Base-by-base conservation (phyloP, 2,888 invertebrate species). In the Cistogaster globosa region DNA sequence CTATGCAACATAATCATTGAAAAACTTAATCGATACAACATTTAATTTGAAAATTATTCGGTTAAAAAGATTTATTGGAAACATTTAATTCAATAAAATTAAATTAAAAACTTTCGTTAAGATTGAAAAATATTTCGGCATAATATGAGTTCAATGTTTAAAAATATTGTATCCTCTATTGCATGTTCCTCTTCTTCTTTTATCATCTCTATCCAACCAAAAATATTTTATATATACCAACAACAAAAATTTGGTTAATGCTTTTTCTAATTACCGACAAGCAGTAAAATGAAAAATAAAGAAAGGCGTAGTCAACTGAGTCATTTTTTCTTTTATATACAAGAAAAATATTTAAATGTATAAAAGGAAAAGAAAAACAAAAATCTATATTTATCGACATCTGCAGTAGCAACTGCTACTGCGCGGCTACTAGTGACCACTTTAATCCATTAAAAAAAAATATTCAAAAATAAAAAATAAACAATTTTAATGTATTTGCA, bases 241-340 rank as follows among this genome's bases (percentile, higher is more conserved):
- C n/a, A n/a, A n/a, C n/a, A 14, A 48, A 48, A 48, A n/a, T 48
- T 14, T 48, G 7, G 45, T 48, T 14, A 48, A 48, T 16, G 45
- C 16, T 48, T n/a, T 53, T 74, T 68, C 78, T 78, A 78, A 78
- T 78, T 78, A 69, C 69, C 51, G 36, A 20, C 42, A 18, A 55
- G 26, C 20, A 71, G 45, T 32, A 32, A 32, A 32, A 32, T 32
- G 32, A 36, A 63, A 71, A 63, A 63, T 45, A 57, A 45, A 48
- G 45, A 77, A 77, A 77, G 79, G 79, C 72, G 72, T 79, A 72
- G 71, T 57, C 79, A n/a, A 58, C 26, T 58, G 55, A 65, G 79
- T 65, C 57, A 65, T 58, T 79, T 20, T 68, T 51, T 65, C 32
- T 57, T n/a, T 9, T 58, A 11, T 20, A 67, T n/a, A 58, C 18